A percentile compares a stretch with the other conserved stretches of the same genome.
Conservation (phyloP, 2,888 invertebrate species). For the Parelbella ahira region DNA sequence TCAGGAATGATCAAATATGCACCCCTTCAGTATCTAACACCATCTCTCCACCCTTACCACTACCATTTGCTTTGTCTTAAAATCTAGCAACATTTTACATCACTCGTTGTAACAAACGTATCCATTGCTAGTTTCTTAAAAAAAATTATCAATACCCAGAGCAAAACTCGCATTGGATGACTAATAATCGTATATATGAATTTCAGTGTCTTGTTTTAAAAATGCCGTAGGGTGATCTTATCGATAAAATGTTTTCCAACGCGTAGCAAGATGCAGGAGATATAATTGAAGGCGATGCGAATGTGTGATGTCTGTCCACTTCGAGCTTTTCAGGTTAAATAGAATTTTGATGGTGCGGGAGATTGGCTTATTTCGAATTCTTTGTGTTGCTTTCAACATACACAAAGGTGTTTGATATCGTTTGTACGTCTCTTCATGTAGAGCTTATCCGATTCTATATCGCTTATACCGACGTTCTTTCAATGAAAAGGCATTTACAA, state of each 20-base stretch:
- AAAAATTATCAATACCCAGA: no score
- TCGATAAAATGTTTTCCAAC: constrained; percentile 60
- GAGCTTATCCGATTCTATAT: no score
- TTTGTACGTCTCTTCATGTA: not conserved
- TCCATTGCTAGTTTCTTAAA: no score
- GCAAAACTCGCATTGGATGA: constrained; percentile 34
- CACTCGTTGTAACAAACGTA: no score
- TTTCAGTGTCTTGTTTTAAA: constrained; percentile 31
- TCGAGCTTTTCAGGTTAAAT: constrained; percentile 6
- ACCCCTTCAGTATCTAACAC: constrained; percentile 60
- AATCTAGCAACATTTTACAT: constrained; percentile 15
- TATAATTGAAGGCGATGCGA: constrained; percentile 13
- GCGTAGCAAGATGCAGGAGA: constrained; percentile 35
- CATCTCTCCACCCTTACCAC: constrained; percentile 45
- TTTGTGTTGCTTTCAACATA: constrained; percentile 9
- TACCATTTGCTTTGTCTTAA: constrained; percentile 1
- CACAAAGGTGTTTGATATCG: not conserved
- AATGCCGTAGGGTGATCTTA: constrained; percentile 56
- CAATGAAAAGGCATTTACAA: no score
- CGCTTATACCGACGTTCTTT: no score
- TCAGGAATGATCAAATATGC: constrained; percentile 70
- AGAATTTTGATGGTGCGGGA: constrained; percentile 8
- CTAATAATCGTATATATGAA: no score
- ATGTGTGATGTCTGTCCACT: constrained; percentile 22
- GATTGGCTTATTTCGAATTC: constrained; percentile 16